phyloP scores from a whole-genome alignment of 2,113 vertebrate species.

The Proterorhinus semilunaris region DNA sequence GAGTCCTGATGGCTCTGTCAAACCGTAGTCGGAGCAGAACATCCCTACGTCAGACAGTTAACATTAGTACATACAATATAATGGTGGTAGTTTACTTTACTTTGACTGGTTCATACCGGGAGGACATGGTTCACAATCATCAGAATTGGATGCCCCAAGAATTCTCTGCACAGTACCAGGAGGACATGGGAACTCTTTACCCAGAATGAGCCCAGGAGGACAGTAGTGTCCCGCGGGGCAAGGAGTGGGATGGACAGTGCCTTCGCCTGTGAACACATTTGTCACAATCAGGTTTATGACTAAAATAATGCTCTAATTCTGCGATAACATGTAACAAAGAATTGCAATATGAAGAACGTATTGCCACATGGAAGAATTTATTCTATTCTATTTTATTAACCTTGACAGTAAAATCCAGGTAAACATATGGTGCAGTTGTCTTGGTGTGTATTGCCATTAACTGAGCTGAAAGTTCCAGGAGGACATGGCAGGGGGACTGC shows the following conservation, averaged over 20 bases:
- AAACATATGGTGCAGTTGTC: slow-evolving; percentile 76
- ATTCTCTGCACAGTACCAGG: slow-evolving; percentile 80
- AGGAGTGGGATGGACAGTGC: slow-evolving; percentile 55
- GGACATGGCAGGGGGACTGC: slow-evolving; percentile 69
- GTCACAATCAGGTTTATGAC: background rate
- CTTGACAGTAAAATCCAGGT: slow-evolving; percentile 76
- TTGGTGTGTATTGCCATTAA: slow-evolving; percentile 59
- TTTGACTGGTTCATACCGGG: slow-evolving; percentile 72
- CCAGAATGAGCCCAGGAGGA: slow-evolving; percentile 72
- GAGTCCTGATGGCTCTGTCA: slow-evolving; percentile 79
- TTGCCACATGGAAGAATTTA: background rate
- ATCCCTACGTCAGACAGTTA: slow-evolving; percentile 73
- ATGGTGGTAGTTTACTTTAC: background rate
- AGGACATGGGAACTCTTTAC: slow-evolving; percentile 79
- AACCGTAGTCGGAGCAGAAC: slow-evolving; percentile 83
- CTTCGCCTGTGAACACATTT: slow-evolving; percentile 62
- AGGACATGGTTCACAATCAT: slow-evolving; percentile 83
- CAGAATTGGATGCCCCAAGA: slow-evolving; percentile 65
- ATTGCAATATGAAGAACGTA: background rate
- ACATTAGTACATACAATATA: background rate
- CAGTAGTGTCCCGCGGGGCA: slow-evolving; percentile 85
- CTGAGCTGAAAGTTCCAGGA: slow-evolving; percentile 75
- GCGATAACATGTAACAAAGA: background rate
- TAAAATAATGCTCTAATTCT: background rate
- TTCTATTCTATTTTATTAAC: slow-evolving; percentile 32